Evolutionary conservation across 1,140 invertebrate species (phyloP).

Genomic region (Drosophila melanica): DNA sequence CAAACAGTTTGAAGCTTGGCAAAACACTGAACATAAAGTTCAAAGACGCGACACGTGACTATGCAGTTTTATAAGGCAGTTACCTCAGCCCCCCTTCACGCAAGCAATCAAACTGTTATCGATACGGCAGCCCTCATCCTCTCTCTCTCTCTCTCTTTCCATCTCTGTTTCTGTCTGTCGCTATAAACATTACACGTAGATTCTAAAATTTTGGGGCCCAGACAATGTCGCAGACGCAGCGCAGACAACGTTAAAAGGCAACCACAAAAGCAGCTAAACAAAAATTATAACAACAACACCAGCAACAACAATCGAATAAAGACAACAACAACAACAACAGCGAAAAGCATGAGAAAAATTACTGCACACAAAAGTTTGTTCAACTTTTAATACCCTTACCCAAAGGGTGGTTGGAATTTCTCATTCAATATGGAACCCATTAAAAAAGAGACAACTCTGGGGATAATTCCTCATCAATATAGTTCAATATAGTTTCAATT

Average conservation of each 20-base stretch:
- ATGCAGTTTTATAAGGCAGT: slow-evolving; percentile 46
- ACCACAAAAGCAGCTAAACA: slow-evolving; percentile 32
- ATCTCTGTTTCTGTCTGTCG: too few species aligned
- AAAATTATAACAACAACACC: slow-evolving; percentile 30
- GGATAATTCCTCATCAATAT: too few species aligned
- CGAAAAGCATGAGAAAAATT: slow-evolving; percentile 36
- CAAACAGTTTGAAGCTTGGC: slow-evolving; percentile 20
- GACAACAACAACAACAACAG: slow-evolving; percentile 19
- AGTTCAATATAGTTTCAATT: too few species aligned
- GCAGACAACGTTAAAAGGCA: slow-evolving; percentile 51
- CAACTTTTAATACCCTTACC: slow-evolving; percentile 27
- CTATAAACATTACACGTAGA: slow-evolving; percentile 7
- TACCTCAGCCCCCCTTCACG: not conserved
- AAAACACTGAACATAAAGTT: slow-evolving; percentile 42
- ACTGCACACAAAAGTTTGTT: slow-evolving; percentile 41
- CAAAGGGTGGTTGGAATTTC: too few species aligned
- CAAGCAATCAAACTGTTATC: slow-evolving; percentile 25
- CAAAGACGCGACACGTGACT: slow-evolving; percentile 59
- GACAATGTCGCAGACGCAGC: slow-evolving; percentile 56
- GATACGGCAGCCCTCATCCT: slow-evolving; percentile 10
- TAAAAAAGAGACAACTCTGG: too few species aligned
- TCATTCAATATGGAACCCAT: too few species aligned
- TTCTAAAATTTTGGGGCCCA: slow-evolving; percentile 10
- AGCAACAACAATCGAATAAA: slow-evolving; percentile 28
- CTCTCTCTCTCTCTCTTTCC: not conserved